phyloP scores from a whole-genome alignment of 2,113 vertebrate genomes.

The Sander vitreus region DNA sequence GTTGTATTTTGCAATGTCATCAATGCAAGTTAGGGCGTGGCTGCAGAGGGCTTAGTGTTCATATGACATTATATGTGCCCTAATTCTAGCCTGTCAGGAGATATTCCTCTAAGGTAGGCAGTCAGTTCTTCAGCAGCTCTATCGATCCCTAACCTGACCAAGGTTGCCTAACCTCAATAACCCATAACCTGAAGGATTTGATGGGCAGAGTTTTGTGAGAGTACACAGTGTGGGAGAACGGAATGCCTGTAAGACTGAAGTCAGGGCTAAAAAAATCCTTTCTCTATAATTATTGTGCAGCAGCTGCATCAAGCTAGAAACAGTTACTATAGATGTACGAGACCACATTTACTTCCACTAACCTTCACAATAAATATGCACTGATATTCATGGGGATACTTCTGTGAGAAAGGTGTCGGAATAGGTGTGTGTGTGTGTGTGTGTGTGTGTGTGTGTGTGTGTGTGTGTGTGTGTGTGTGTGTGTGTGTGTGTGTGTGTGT shows the following conservation, averaged over 20 bases:
- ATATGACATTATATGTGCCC: not conserved
- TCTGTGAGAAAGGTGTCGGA: no score
- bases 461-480: no score
- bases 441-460: no score
- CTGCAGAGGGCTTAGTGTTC: not conserved
- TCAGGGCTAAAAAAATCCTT: not conserved
- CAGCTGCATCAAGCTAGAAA: conserved; percentile 7
- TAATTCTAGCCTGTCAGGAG: not conserved
- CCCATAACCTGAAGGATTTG: fast-evolving
- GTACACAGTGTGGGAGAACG: no score
- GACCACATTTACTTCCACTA: conserved; percentile 21
- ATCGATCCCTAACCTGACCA: not conserved
- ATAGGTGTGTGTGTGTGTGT: no score
- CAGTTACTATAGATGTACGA: not conserved
- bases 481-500: no score
- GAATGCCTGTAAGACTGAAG: not conserved
- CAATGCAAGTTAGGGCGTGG: conserved; percentile 59
- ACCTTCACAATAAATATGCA: conserved; percentile 40
- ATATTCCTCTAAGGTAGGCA: not conserved
- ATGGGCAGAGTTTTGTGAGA: not conserved
- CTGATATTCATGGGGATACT: no score
- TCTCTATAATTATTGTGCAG: not conserved
- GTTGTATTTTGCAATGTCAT: conserved; percentile 61
- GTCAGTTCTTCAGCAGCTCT: not conserved
- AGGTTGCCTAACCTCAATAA: not conserved